These are phyloP conservation scores for Acronicta leporina DNA, from an alignment of 2,888 invertebrate genomes.

Conservation along the genomic window DNA sequence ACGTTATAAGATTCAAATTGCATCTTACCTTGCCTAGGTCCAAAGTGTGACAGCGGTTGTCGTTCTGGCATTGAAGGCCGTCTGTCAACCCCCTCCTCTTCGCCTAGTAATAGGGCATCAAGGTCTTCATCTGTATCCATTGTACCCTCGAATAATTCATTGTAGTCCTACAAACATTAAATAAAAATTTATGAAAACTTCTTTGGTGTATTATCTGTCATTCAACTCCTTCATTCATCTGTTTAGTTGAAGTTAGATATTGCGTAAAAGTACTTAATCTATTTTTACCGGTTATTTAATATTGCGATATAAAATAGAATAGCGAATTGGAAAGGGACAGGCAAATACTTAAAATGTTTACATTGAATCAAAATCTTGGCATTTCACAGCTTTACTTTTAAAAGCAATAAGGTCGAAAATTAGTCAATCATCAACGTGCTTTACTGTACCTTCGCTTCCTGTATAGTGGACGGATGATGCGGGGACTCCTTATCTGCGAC, in stretches of 20 bases:
- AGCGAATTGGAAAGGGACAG: no score
- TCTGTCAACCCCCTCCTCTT: conserved; percentile 91
- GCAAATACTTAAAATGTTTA: no score
- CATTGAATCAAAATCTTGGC: not conserved
- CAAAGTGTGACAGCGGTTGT: conserved; percentile 95
- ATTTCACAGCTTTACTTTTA: not conserved
- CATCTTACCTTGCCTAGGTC: conserved; percentile 92
- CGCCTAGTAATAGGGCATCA: conserved; percentile 94
- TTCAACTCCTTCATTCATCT: no score
- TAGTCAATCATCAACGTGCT: not conserved
- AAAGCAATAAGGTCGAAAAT: not conserved
- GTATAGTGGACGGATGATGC: conserved; percentile 86
- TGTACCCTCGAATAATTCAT: conserved; percentile 96
- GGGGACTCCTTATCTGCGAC: conserved; percentile 97
- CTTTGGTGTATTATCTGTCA: no score
- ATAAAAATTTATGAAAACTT: not conserved
- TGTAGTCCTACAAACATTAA: conserved; percentile 91
- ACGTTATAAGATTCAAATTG: no score
- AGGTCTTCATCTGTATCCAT: conserved; percentile 94
- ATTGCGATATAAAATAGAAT: no score
- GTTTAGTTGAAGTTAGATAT: not conserved
- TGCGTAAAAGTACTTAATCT: no score
- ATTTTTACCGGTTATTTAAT: no score
- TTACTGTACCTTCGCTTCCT: conserved; percentile 84
- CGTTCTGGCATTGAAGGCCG: conserved; percentile 92